Conservation (phyloP, 2,888 invertebrate species). For the Germaria angustata region DNA sequence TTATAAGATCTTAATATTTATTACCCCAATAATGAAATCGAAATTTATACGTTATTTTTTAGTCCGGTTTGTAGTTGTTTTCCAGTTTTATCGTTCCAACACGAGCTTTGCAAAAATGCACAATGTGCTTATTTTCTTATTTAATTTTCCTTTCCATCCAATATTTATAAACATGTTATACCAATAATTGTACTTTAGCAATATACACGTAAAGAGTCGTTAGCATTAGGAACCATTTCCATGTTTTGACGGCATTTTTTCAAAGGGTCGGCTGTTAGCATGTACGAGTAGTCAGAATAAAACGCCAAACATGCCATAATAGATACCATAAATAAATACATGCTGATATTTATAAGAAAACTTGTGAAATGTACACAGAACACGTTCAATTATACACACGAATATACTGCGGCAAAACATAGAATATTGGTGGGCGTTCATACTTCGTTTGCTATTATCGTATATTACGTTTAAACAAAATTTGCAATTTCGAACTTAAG, state of each 20-base stretch:
- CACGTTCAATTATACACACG: background rate
- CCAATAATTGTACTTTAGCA: background rate
- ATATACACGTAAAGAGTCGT: background rate
- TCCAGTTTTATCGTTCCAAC: background rate
- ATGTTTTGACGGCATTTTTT: conserved; percentile 29
- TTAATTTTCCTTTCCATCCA: background rate
- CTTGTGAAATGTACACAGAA: background rate
- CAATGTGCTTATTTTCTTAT: background rate
- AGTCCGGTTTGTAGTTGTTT: background rate
- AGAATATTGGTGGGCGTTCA: background rate
- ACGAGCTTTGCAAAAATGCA: background rate
- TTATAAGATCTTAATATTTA: too few relatives aligned
- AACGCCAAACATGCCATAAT: background rate
- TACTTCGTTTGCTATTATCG: background rate
- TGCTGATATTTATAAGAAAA: background rate
- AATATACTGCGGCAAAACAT: background rate
- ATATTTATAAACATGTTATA: background rate
- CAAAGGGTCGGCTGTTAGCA: conserved; percentile 5
- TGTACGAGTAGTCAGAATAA: background rate
- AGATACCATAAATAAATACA: background rate
- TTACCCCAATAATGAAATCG: conserved; percentile 15
- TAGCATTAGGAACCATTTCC: conserved; percentile 3
- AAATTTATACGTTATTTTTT: background rate
- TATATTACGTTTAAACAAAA: background rate
- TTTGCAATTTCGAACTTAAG: background rate